phyloP scores from a whole-genome alignment of 1,140 invertebrate species.

The Teleopsis dalmanni region DNA sequence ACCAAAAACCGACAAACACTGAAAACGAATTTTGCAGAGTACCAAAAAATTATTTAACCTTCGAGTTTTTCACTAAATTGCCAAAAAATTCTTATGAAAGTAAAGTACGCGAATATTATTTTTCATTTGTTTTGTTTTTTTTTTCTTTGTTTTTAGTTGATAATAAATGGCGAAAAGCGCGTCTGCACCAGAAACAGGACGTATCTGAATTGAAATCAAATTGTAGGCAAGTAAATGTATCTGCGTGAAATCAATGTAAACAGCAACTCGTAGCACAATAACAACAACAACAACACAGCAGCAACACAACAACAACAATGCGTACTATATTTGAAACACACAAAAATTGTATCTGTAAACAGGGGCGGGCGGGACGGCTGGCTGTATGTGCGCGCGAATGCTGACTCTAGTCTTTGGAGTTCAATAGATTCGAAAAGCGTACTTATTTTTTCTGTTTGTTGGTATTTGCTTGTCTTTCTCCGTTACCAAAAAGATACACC shows the following conservation, averaged over 20 bases:
- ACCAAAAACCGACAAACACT: constrained; percentile 4
- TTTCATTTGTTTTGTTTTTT: not conserved
- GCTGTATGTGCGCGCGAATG: too few species aligned
- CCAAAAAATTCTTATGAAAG: not conserved
- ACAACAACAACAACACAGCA: too few species aligned
- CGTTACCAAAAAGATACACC: not conserved
- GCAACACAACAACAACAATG: too few species aligned
- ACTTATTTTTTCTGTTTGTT: not conserved
- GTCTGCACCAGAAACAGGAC: constrained; percentile 43
- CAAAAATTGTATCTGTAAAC: too few species aligned
- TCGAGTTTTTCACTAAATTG: not conserved
- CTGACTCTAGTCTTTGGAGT: not conserved
- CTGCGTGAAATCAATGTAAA: constrained; percentile 13
- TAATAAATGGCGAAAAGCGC: constrained; percentile 22
- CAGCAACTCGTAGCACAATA: not conserved
- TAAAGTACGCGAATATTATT: not conserved
- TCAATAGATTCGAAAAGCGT: constrained; percentile 1
- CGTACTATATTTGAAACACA: not conserved
- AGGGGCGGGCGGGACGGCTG: too few species aligned
- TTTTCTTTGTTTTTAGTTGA: not conserved
- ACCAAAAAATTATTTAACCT: not conserved
- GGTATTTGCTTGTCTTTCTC: not conserved
- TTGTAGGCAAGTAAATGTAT: constrained; percentile 23
- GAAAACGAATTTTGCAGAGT: not conserved
- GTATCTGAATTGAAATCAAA: constrained; percentile 41